These are phyloP conservation scores for Anthopleura xanthogrammica DNA, from an alignment of 92 coral and sea anemone species.

Conservation along the genomic window DNA sequence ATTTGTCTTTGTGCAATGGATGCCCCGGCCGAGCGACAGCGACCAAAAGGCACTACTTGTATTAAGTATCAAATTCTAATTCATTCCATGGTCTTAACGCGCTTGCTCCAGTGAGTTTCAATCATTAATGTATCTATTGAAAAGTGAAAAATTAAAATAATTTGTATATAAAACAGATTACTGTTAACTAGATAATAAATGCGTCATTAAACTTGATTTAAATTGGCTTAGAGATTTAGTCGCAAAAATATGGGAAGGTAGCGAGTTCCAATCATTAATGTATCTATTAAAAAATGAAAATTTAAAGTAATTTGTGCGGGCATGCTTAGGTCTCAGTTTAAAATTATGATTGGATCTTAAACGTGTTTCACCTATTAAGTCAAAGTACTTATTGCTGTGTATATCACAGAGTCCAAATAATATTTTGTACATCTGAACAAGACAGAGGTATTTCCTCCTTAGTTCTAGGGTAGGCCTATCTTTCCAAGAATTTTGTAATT, in stretches of 20 bases:
- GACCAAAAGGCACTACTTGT: no score
- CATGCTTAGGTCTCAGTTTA: neutral
- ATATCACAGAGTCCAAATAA: neutral
- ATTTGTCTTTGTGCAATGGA: no score
- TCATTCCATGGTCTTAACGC: no score
- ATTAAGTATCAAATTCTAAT: no score
- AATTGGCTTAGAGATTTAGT: neutral
- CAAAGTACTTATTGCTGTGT: neutral
- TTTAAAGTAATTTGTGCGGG: neutral
- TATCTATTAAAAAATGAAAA: conserved; percentile 5
- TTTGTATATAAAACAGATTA: no score
- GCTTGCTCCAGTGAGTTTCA: conserved; percentile 2
- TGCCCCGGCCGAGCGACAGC: no score
- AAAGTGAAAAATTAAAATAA: conserved; percentile 7
- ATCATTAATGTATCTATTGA: neutral
- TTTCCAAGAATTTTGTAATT: no score
- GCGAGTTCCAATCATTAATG: neutral
- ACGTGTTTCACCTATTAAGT: neutral
- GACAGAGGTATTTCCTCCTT: neutral
- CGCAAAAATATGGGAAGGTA: neutral
- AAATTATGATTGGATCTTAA: neutral
- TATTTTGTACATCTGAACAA: neutral
- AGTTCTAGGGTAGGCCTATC: neutral
- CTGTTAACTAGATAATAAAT: no score
- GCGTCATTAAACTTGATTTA: neutral